phyloP scores from a whole-genome alignment of 2,888 invertebrate species.

The Xylota sylvarum region DNA sequence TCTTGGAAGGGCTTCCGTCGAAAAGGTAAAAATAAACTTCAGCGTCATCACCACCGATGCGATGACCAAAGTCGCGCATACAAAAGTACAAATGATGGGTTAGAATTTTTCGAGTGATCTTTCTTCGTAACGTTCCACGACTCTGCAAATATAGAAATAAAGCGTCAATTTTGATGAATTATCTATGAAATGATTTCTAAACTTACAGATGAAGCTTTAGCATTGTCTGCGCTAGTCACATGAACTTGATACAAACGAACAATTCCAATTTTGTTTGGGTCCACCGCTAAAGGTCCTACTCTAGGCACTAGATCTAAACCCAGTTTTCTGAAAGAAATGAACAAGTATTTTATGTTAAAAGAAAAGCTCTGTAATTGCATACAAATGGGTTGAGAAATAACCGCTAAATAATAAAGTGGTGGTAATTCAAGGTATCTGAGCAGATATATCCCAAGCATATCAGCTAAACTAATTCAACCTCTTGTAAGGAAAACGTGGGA shows the following conservation, averaged over 20 bases:
- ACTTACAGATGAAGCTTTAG: slow-evolving; percentile 89
- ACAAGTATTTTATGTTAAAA: neutral
- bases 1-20: slow-evolving; percentile 89
- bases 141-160: slow-evolving; percentile 79
- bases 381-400: too few relatives aligned
- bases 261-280: slow-evolving; percentile 94
- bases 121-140: slow-evolving; percentile 84
- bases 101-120: slow-evolving; percentile 84
- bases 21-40: slow-evolving; percentile 95
- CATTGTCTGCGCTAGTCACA: slow-evolving; percentile 90
- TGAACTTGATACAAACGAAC: slow-evolving; percentile 95
- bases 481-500: too few relatives aligned
- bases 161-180: neutral
- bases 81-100: slow-evolving; percentile 94
- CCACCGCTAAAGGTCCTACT: slow-evolving; percentile 94
- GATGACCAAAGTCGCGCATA: slow-evolving; percentile 95
- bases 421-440: too few relatives aligned
- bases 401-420: too few relatives aligned
- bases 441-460: too few relatives aligned
- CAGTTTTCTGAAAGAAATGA: slow-evolving; percentile 89
- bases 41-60: slow-evolving; percentile 94
- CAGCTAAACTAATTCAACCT: too few relatives aligned
- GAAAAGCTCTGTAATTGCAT: too few relatives aligned
- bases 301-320: slow-evolving; percentile 96
- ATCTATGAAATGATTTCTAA: neutral